Conservation (phyloP, 1,140 invertebrate species). For the Rhyacophila brunnea region DNA sequence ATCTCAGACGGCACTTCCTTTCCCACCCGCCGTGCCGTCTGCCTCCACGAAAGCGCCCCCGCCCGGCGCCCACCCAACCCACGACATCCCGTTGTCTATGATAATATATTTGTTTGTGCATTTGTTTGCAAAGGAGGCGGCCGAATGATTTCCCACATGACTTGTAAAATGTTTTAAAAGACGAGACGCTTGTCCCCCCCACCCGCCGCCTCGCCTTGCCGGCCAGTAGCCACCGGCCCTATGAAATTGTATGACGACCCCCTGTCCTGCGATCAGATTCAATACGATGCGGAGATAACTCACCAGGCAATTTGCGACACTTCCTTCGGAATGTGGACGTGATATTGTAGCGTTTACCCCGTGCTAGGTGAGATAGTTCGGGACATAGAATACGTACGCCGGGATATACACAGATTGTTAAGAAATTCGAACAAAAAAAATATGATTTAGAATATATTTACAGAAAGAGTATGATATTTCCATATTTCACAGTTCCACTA, state of each 20-base stretch:
- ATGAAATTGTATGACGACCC: too few species aligned
- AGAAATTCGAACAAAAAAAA: too few species aligned
- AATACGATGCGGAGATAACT: conserved; percentile 5
- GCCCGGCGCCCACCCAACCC: too few species aligned
- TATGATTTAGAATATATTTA: too few species aligned
- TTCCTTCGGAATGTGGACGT: conserved; percentile 13
- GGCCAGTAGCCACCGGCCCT: neutral
- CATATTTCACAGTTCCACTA: too few species aligned
- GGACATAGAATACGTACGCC: too few species aligned
- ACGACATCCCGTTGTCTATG: neutral
- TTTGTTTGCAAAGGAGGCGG: conserved; percentile 25
- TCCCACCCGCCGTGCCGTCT: too few species aligned
- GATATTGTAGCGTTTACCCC: neutral
- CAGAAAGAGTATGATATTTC: too few species aligned
- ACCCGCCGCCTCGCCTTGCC: neutral
- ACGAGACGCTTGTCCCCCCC: conserved; percentile 4
- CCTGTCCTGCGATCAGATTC: conserved; percentile 8
- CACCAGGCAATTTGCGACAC: conserved; percentile 14
- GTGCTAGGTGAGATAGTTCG: neutral
- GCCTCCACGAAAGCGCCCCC: too few species aligned
- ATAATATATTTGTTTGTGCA: conserved; percentile 31
- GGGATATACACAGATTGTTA: too few species aligned
- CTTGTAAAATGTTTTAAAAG: conserved; percentile 35
- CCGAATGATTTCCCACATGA: conserved; percentile 34
- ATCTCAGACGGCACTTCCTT: too few species aligned